phyloP scores from a whole-genome alignment of 2,797 vertebrate genomes.

The Buceros bicornis region DNA sequence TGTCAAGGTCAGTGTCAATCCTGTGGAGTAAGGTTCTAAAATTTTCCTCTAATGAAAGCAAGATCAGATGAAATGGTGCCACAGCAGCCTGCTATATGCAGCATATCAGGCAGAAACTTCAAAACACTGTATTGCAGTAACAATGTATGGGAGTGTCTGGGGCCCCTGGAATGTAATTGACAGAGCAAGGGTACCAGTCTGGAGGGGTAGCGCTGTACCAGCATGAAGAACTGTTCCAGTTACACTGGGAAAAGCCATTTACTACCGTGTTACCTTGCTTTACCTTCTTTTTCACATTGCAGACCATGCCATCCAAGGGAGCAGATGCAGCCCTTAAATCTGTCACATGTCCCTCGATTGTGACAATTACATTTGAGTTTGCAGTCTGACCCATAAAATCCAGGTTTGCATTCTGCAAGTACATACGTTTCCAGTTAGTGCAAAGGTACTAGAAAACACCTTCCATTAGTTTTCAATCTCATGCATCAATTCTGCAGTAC shows the following conservation, averaged over 20 bases:
- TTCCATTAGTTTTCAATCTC: not conserved
- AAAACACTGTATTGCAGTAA: not conserved
- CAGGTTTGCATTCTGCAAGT: slow-evolving; percentile 82
- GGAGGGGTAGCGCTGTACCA: not conserved
- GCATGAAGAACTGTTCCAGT: not conserved
- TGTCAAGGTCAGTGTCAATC: not conserved
- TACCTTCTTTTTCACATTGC: slow-evolving; percentile 89
- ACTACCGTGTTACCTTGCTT: slow-evolving; percentile 82
- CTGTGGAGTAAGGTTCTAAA: not conserved
- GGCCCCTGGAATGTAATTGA: not conserved
- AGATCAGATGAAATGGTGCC: not conserved
- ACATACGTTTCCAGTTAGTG: slow-evolving; percentile 9
- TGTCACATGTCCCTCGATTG: slow-evolving; percentile 81
- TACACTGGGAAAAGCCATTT: not conserved
- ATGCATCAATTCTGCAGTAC: not conserved
- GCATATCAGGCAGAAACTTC: not conserved
- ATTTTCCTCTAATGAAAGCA: not conserved
- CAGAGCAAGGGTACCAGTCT: not conserved
- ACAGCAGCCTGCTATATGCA: not conserved
- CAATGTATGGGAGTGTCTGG: not conserved
- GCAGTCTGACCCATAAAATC: slow-evolving; percentile 87
- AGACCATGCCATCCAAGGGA: slow-evolving; percentile 79
- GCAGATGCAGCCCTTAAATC: slow-evolving; percentile 88
- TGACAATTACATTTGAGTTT: slow-evolving; percentile 85
- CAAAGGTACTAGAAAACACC: not conserved